Evolutionary conservation across 2,888 invertebrate species (phyloP).

Genomic region (Aproaerema taeniolella): DNA sequence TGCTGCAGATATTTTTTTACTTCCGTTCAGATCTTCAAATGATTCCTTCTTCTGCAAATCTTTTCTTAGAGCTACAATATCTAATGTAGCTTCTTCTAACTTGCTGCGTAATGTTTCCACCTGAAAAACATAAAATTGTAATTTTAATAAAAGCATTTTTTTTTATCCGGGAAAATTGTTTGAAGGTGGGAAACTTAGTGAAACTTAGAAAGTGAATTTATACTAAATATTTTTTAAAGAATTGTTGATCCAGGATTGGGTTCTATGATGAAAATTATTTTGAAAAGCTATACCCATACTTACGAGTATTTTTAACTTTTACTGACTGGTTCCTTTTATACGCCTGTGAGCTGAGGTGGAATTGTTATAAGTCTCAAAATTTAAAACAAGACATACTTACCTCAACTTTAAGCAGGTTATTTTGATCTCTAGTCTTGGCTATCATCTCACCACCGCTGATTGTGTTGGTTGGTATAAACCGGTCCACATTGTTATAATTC

Average conservation of each 20-base stretch:
- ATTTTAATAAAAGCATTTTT: no score
- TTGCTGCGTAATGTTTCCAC: conserved; percentile 85
- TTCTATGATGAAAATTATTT: no score
- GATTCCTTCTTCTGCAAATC: conserved; percentile 48
- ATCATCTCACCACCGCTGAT: conserved; percentile 77
- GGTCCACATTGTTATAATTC: conserved; percentile 32
- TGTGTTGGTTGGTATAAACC: conserved; percentile 55
- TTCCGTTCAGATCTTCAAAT: conserved; percentile 31
- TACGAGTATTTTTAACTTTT: no score
- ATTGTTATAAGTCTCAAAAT: no score
- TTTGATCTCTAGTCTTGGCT: conserved; percentile 77
- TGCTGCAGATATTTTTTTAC: conserved; percentile 18
- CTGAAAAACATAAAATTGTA: conserved; percentile 28
- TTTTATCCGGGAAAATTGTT: no score
- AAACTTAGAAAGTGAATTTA: no score
- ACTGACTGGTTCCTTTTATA: no score
- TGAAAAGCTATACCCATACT: no score
- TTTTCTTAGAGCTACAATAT: conserved; percentile 80
- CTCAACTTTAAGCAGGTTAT: conserved; percentile 75
- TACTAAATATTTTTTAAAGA: no score
- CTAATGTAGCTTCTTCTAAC: conserved; percentile 82
- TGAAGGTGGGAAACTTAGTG: no score
- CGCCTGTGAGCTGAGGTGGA: no score
- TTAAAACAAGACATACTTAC: conserved; percentile 29
- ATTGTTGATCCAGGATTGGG: no score